Evolutionary conservation across 2,888 invertebrate species (phyloP).

Genomic region (Cerceris ruficornis): DNA sequence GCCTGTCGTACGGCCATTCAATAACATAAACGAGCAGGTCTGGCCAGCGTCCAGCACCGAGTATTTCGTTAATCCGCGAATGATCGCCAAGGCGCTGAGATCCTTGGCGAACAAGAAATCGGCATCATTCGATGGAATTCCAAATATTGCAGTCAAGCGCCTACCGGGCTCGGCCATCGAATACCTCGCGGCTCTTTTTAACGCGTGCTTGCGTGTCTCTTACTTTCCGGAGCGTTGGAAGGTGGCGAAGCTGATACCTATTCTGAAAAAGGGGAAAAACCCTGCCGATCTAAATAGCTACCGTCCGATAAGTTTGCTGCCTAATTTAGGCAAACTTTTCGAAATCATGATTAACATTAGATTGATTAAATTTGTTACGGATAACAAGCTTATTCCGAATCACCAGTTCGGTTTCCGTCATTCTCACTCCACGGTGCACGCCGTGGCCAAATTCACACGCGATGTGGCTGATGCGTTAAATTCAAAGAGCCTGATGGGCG

Average conservation of each 20-base stretch:
- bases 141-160: no score
- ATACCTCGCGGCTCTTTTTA: no score
- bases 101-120: not conserved
- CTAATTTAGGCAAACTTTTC: conserved; percentile 6
- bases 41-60: no score
- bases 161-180: no score
- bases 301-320: not conserved
- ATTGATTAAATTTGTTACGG: not conserved
- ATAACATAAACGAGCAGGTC: no score
- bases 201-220: no score
- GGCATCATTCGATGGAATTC: not conserved
- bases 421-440: not conserved
- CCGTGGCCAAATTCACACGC: no score
- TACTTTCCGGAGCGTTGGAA: not conserved
- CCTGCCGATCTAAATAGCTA: not conserved
- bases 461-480: no score
- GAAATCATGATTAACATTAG: not conserved
- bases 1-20: no score
- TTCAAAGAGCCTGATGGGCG: no score
- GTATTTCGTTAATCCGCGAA: no score
- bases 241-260: not conserved
- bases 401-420: not conserved
- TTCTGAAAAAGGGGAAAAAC: not conserved
- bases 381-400: not conserved
- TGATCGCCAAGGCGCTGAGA: no score